Evolutionary conservation across 2,888 invertebrate species (phyloP).

Genomic region (Watsonalla cultraria): DNA sequence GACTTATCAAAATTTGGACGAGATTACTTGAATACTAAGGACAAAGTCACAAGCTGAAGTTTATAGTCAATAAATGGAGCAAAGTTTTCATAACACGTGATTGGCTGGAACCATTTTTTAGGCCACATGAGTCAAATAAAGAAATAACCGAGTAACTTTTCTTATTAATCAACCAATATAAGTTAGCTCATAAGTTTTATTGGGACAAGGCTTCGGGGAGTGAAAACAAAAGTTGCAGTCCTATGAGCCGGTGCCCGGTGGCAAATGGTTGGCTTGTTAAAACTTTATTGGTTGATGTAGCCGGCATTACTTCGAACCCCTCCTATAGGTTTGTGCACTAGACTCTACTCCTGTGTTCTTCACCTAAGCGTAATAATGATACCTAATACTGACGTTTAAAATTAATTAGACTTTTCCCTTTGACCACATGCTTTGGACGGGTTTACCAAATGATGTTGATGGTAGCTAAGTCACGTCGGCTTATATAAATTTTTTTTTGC

Average conservation of each 20-base stretch:
- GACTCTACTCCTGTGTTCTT: too few relatives aligned
- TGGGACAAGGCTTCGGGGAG: conserved; percentile 31
- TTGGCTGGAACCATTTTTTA: not conserved
- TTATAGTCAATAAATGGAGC: too few relatives aligned
- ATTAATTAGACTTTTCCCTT: too few relatives aligned
- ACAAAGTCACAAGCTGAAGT: too few relatives aligned
- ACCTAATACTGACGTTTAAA: not conserved
- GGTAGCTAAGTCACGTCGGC: too few relatives aligned
- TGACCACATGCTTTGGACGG: too few relatives aligned
- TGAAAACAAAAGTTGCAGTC: conserved; percentile 30
- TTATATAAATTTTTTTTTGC: too few relatives aligned
- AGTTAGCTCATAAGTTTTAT: conserved; percentile 39
- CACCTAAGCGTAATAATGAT: conserved; percentile 8
- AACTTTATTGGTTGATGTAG: conserved; percentile 23
- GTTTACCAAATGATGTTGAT: too few relatives aligned
- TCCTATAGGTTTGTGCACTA: conserved; percentile 9
- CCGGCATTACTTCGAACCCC: conserved; percentile 12
- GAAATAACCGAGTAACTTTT: conserved; percentile 21
- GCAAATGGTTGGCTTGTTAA: conserved; percentile 27
- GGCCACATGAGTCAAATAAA: not conserved
- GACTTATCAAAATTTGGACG: too few relatives aligned
- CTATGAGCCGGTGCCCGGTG: conserved; percentile 14
- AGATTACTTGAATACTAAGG: too few relatives aligned
- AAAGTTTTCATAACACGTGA: too few relatives aligned
- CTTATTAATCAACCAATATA: conserved; percentile 36